A percentile compares a stretch with the other conserved stretches of the same genome.
Evolutionary conservation across 2,888 invertebrate genomes (phyloP).

Genomic region (Brenthis daphne): DNA sequence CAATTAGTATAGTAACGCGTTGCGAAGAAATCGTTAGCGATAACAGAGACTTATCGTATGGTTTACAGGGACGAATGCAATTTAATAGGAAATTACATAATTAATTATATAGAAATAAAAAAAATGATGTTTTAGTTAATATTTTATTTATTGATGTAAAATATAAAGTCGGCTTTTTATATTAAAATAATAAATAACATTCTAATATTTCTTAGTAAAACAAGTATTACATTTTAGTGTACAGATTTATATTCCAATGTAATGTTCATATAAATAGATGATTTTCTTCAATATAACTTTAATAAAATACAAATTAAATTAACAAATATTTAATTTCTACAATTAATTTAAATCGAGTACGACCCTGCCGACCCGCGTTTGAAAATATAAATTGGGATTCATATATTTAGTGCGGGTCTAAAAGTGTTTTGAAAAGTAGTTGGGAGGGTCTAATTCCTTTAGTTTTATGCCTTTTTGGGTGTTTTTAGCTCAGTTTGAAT

Average conservation of each 20-base stretch:
- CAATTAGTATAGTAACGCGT: conserved; percentile 28
- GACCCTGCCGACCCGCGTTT: conserved; percentile 52
- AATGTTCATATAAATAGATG: no score
- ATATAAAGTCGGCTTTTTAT: no score
- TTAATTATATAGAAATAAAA: background rate
- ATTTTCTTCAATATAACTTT: no score
- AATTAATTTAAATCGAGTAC: conserved; percentile 41
- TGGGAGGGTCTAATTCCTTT: conserved; percentile 77
- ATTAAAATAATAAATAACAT: no score
- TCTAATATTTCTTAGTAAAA: no score
- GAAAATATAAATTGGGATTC: conserved; percentile 81
- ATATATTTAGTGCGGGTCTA: conserved; percentile 73
- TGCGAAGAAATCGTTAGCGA: conserved; percentile 38
- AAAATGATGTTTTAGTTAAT: background rate
- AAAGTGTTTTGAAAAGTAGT: conserved; percentile 82
- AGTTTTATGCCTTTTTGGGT: conserved; percentile 82
- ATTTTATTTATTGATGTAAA: no score
- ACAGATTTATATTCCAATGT: no score
- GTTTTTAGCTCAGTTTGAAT: conserved; percentile 66
- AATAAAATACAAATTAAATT: background rate
- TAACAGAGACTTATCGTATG: conserved; percentile 42
- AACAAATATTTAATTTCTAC: background rate
- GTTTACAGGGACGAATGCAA: conserved; percentile 36
- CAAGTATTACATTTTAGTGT: no score
- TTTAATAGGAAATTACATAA: background rate